Conservation (phyloP, 1,140 invertebrate species). For the Drosophila neocordata region DNA sequence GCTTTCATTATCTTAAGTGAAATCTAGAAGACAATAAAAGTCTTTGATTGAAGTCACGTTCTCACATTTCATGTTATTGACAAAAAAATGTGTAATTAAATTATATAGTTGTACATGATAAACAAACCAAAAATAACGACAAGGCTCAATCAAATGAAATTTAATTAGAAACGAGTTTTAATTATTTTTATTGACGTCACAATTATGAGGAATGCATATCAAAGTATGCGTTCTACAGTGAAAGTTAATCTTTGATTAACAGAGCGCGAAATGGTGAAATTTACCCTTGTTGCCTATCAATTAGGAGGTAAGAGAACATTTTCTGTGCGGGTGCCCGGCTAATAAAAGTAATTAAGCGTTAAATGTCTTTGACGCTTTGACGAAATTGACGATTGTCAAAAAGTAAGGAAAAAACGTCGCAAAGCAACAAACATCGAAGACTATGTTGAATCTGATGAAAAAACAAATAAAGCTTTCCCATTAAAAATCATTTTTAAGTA, state of each 20-base stretch:
- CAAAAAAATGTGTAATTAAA: conserved; percentile 59
- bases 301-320: conserved; percentile 52
- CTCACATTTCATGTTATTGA: conserved; percentile 53
- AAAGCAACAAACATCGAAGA: no score
- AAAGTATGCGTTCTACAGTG: conserved; percentile 20
- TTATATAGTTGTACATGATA: conserved; percentile 58
- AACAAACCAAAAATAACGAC: conserved; percentile 25
- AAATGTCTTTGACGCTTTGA: conserved; percentile 51
- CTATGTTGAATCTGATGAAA: no score
- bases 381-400: not conserved
- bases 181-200: conserved; percentile 71
- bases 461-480: no score
- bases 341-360: conserved; percentile 54
- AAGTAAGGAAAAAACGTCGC: no score
- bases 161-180: conserved; percentile 68
- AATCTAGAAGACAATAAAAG: not conserved
- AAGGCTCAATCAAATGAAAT: conserved; percentile 38
- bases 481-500: no score
- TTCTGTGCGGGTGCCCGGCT: conserved; percentile 21
- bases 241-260: conserved; percentile 58
- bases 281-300: conserved; percentile 48
- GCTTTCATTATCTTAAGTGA: not conserved
- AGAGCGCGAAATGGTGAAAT: conserved; percentile 45
- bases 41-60: conserved; percentile 53
- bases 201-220: conserved; percentile 64